Base-by-base conservation (phyloP, 2,888 invertebrate genomes). In the Ypsolopha sequella region DNA sequence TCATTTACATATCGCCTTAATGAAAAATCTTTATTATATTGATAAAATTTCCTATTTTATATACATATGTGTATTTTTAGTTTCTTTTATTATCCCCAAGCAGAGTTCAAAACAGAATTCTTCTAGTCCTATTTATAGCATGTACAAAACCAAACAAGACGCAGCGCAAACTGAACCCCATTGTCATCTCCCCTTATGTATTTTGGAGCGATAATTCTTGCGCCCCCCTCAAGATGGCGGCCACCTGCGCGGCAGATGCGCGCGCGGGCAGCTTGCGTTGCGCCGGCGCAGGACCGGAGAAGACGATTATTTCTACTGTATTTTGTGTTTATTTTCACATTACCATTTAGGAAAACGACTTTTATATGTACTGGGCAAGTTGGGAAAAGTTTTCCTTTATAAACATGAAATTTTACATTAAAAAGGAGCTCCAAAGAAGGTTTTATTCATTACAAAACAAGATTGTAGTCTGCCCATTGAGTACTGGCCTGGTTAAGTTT, bases 161-260 rank as follows among this genome's bases (percentile, higher is more conserved):
- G 47, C 24, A 33, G 44, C n/a, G 10, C 24, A 45, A n/a, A 45
- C 13, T 9, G 6, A 45, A 33, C 24, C n/a, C 48, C 13, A 49
- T 49, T 49, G 47, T 47, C n/a, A 11, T n/a, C 24, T 14, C 48
- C 48, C 48, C 38, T 14, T 33, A 49, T 14, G 6, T 48, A 11
- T 39, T 10, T 9, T 8, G 7, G 39, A n/a, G 8, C 24, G 39
- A 39, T 49, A 49, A 24, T 49, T 33, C 48, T 33, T 36, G 11
- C 7, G 36, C 47, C 47, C 47, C 47, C 36, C 13, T 36, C 14
- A 49, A 49, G 39, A 49, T 41, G 47, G 44, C 39, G 34, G 35
- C 43, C 52, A 52, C 52, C 52, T 52, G 52, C 52, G 33, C 35
- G 52, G 50, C 52, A 52, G 52, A 52, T 52, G 52, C 52, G 51